phyloP scores from a whole-genome alignment of 2,113 vertebrate genomes.

The Chiloscyllium plagiosum region DNA sequence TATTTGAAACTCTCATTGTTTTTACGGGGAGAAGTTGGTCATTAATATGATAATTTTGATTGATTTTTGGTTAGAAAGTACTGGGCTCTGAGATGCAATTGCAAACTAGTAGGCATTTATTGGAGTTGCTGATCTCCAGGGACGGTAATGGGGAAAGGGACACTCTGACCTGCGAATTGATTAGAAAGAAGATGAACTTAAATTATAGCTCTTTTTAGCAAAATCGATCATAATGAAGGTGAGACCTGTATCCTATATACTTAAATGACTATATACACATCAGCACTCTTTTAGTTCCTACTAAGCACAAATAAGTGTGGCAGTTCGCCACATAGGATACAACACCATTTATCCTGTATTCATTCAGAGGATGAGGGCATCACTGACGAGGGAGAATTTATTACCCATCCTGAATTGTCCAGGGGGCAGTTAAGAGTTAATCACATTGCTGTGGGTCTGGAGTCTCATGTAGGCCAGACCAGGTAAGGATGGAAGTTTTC shows the following conservation, averaged over 20 bases:
- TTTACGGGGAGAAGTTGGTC: slow-evolving; percentile 1
- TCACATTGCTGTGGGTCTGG: too few species aligned
- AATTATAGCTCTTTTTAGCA: slow-evolving; percentile 18
- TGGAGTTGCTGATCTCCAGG: slow-evolving; percentile 5
- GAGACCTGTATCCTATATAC: background rate
- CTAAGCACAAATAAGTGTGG: background rate
- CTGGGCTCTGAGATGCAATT: background rate
- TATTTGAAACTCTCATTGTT: background rate
- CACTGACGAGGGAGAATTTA: too few species aligned
- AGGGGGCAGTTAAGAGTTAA: too few species aligned
- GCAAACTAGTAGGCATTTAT: background rate
- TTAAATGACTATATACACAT: slow-evolving; percentile 8
- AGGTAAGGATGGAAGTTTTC: too few species aligned
- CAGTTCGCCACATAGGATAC: background rate
- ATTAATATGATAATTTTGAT: slow-evolving; percentile 35
- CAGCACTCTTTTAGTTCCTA: background rate
- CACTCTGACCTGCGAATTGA: background rate
- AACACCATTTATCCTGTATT: background rate
- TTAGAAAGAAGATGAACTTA: slow-evolving; percentile 29
- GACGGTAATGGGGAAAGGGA: background rate
- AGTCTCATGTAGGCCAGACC: too few species aligned
- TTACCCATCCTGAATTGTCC: too few species aligned
- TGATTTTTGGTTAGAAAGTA: background rate
- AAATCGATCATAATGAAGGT: slow-evolving; percentile 26
- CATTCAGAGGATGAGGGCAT: too few species aligned